Percentiles rank a stretch among this genome's conserved stretches.
Evolutionary conservation across 1,140 invertebrate genomes (phyloP).

Genomic region (Potamilus streckersoni): DNA sequence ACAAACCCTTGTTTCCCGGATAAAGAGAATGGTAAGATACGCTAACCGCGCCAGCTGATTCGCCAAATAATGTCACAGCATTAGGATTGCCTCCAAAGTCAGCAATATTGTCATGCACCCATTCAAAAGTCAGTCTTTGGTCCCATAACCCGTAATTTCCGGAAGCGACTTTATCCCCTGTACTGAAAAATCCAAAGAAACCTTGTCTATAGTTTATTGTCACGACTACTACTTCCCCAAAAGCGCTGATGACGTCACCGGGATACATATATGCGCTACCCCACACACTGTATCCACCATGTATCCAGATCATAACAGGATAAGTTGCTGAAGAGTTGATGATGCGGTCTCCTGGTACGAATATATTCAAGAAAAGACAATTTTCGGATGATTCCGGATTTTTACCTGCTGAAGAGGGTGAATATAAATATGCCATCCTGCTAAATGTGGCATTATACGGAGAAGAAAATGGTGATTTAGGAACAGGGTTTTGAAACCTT

Average conservation of each 20-base stretch:
- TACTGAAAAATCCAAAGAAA: constrained; percentile 76
- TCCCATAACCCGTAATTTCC: constrained; percentile 70
- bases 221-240: constrained; percentile 84
- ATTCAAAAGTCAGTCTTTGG: constrained; percentile 78
- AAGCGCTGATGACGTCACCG: constrained; percentile 79
- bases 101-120: constrained; percentile 79
- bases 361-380: constrained; percentile 93
- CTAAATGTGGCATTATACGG: constrained; percentile 8
- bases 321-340: constrained; percentile 65
- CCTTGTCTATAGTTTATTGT: constrained; percentile 82
- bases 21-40: constrained; percentile 31
- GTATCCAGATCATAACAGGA: constrained; percentile 92
- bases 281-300: constrained; percentile 90
- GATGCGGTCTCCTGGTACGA: constrained; percentile 72
- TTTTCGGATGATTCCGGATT: constrained; percentile 82
- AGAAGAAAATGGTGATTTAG: not conserved
- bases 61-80: constrained; percentile 78
- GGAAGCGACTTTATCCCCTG: constrained; percentile 62
- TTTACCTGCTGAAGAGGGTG: not conserved
- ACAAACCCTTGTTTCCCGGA: constrained; percentile 37
- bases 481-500: constrained; percentile 12
- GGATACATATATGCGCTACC: constrained; percentile 93
- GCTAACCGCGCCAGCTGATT: constrained; percentile 69
- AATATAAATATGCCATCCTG: not conserved
- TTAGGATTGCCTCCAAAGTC: constrained; percentile 80